These are phyloP conservation scores for Calephelis perditalis DNA, from an alignment of 2,888 invertebrate species.

Conservation along the genomic window DNA sequence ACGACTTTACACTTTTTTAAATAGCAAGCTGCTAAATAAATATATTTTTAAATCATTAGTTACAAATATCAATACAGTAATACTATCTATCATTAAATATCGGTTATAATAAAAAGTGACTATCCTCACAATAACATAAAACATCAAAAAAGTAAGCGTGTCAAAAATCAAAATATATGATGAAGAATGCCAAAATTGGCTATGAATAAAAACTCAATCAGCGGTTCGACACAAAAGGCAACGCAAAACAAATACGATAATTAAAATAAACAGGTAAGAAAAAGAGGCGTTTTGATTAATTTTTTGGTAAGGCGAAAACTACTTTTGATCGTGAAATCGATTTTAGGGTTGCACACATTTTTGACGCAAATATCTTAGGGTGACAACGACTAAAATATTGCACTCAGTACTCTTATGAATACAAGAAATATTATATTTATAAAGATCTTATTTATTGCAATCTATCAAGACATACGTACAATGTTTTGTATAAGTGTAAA, in stretches of 20 bases:
- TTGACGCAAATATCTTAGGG: conserved; percentile 49
- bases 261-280: conserved; percentile 68
- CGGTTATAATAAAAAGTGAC: neutral
- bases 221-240: conserved; percentile 49
- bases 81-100: too few relatives aligned
- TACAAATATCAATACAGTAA: too few relatives aligned
- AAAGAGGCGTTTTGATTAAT: conserved; percentile 72
- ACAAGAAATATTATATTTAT: too few relatives aligned
- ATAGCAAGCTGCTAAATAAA: too few relatives aligned
- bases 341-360: conserved; percentile 59
- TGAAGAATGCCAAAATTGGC: conserved; percentile 36
- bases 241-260: conserved; percentile 54
- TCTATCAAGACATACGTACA: too few relatives aligned
- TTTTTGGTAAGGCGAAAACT: conserved; percentile 50
- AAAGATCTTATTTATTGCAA: too few relatives aligned
- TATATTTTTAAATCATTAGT: too few relatives aligned
- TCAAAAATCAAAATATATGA: conserved; percentile 21
- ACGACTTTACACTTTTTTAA: too few relatives aligned
- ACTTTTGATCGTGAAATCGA: conserved; percentile 44
- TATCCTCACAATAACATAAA: neutral
- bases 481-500: too few relatives aligned
- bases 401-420: too few relatives aligned
- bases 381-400: conserved; percentile 35
- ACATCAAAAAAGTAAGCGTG: conserved; percentile 19
- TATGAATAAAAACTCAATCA: conserved; percentile 78